Evolutionary conservation across 2,113 vertebrate genomes (phyloP), one percentile per base, ranked within the genome.

Genomic region (Laticauda colubrina): DNA sequence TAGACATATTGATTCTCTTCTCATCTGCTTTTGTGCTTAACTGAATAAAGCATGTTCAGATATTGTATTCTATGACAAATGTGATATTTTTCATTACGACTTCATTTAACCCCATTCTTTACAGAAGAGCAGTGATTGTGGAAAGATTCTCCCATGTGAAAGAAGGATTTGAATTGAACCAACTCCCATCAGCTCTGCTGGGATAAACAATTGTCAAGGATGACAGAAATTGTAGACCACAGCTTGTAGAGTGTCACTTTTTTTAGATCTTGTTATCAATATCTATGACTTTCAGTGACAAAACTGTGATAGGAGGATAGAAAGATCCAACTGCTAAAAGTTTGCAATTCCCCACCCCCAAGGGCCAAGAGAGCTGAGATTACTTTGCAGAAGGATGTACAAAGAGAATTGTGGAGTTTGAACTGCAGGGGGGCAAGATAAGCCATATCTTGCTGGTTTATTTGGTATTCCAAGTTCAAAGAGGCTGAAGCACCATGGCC

Each of bases 401-500:
- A 51, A 20, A 90, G 39, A 90, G 88, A 92, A 91, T 89, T 20
- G 9, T 53, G 69, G n/a, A 92, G 3, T 81, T 86, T 29, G 20
- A 9, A 29, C 9, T 89, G 23, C 43, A 94, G 43, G 64, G 12
- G 20, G 1, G 9, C 90, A 23, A 86, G 1, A 1, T 3, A 6
- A 90, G 56, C 89, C 75, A 90, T 64, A 43, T 90, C 92, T 81
- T 87, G 89, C 89, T 93, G 92, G 89, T 0, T 91, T 2, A 48
- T 93, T 94, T 53, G 0, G 0, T 34, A 2, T 8, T 11, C 91
- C 24, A 4, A 89, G 39, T 93, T 93, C 87, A 86, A 0, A 1
- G 20, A 87, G 34, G 20, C 43, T 93, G 6, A 94, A 92, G 89
- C 91, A 26, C 57, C 10, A 24, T 89, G 95, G 64, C 54, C 39